Conservation (phyloP, 2,888 invertebrate genomes). For the Perizoma affinitatum region DNA sequence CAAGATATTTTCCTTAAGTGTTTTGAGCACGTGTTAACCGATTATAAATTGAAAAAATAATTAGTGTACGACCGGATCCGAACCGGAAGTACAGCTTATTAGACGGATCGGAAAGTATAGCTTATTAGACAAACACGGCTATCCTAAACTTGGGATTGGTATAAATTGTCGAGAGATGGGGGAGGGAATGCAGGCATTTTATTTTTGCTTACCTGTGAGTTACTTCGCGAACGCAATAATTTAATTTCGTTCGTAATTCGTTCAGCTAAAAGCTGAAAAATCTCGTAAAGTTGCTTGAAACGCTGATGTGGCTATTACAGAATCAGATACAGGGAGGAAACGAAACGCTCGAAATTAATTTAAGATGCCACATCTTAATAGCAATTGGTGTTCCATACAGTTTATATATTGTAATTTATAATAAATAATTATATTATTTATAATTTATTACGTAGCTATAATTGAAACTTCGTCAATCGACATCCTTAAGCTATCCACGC, state of each 20-base stretch:
- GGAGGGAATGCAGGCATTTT: conserved; percentile 46
- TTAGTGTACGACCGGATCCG: too few species aligned
- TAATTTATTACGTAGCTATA: too few species aligned
- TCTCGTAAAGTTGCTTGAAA: conserved; percentile 68
- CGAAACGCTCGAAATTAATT: conserved; percentile 62
- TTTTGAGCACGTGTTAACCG: too few species aligned
- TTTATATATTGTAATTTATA: background rate
- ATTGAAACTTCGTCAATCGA: too few species aligned
- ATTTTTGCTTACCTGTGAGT: conserved; percentile 55
- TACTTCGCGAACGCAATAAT: conserved; percentile 60
- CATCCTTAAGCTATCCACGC: too few species aligned
- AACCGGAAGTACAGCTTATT: too few species aligned
- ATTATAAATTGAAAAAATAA: too few species aligned
- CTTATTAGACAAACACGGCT: too few species aligned
- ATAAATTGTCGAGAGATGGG: conserved; percentile 30
- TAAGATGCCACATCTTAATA: conserved; percentile 45
- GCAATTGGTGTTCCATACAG: conserved; percentile 27
- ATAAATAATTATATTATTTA: too few species aligned
- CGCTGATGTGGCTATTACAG: conserved; percentile 61
- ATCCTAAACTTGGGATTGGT: conserved; percentile 22
- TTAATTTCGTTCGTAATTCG: conserved; percentile 67
- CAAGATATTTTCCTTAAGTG: too few species aligned
- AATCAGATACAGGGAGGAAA: conserved; percentile 45
- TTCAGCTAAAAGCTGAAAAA: conserved; percentile 66
- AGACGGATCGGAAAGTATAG: too few species aligned